These are phyloP conservation scores for Sycon ciliatum DNA, from an alignment of 37 sponge, comb jelly and placozoan species.

Conservation along the genomic window DNA sequence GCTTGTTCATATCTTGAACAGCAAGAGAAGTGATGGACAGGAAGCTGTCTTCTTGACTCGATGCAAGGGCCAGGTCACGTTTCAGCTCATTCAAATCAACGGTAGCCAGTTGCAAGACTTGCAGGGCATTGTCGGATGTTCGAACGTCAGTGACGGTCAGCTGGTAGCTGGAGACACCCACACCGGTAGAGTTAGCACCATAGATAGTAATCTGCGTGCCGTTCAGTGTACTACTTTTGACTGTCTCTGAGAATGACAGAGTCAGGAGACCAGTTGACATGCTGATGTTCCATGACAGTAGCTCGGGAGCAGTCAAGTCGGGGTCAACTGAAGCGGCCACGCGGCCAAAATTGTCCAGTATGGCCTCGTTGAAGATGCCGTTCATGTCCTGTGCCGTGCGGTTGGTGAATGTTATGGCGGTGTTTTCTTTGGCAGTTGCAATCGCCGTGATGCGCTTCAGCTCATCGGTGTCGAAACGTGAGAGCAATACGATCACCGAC, in stretches of 20 bases:
- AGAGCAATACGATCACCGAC: neutral
- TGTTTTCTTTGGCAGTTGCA: conserved; percentile 27
- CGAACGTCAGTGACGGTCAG: neutral
- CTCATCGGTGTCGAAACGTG: neutral
- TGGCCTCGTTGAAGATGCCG: conserved; percentile 25
- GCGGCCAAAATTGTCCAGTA: conserved; percentile 11
- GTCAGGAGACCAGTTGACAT: neutral
- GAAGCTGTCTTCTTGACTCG: conserved; percentile 43
- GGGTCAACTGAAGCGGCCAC: conserved; percentile 24
- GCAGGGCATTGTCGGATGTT: neutral
- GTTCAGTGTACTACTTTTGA: neutral
- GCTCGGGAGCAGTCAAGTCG: neutral
- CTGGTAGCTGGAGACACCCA: neutral
- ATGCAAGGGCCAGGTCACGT: conserved; percentile 44
- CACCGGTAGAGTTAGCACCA: neutral
- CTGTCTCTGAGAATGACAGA: neutral
- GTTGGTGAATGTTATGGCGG: conserved; percentile 47
- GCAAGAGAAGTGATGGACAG: conserved; percentile 38
- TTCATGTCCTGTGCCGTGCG: conserved; percentile 58
- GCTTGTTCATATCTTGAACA: conserved; percentile 58
- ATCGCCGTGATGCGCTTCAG: neutral
- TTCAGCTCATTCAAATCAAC: conserved; percentile 69
- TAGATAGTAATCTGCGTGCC: neutral
- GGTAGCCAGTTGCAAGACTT: neutral
- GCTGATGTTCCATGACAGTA: neutral